Evolutionary conservation across 2,888 invertebrate species (phyloP), one percentile per base, ranked within the genome.

Genomic region (Caradrina kadenii): DNA sequence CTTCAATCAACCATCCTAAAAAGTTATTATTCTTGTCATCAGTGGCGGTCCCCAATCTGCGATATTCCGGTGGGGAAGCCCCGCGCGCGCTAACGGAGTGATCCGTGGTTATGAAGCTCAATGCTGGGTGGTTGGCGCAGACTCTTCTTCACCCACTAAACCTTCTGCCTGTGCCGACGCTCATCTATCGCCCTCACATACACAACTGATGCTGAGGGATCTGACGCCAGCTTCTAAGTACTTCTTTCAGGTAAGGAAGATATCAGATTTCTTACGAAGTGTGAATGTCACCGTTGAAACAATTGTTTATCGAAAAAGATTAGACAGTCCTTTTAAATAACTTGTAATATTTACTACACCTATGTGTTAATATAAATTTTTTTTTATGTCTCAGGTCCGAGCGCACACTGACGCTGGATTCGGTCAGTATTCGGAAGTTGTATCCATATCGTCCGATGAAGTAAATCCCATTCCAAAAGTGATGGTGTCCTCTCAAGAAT

Each of bases 391-490:
- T 26, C 89, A 98, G 97, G 98, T 99, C 1, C 97, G 97, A 89
- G 98, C 98, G 0, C 97, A 97, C 86, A 98, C 98, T 0, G 96
- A 97, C 63, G 97, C 97, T 19, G 98, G 98, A 0, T 97, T 97
- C 67, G 98, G 99, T 2, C 96, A 96, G 8, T 96, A 96, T 73
- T 97, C 98, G 0, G 96, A 97, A 63, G 93, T 96, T 0, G 96
- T 98, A 0, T 96, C 96, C 50, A 89, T 90, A 8, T 92, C 92
- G 0, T 97, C 98, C 0, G 96, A 97, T 73, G 96, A 97, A 69
- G 97, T 98, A 82, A 97, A 96, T 76, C 98, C 98, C 0, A 96
- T 98, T 48, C 99, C 99, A 0, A 97, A 96, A 84, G 94, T 99
- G 1, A 94, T 99, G 75, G 96, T 98, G 5, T 97, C 98, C 0